Base-by-base conservation (phyloP, 2,113 vertebrate species). In the Pygoscelis adeliae region DNA sequence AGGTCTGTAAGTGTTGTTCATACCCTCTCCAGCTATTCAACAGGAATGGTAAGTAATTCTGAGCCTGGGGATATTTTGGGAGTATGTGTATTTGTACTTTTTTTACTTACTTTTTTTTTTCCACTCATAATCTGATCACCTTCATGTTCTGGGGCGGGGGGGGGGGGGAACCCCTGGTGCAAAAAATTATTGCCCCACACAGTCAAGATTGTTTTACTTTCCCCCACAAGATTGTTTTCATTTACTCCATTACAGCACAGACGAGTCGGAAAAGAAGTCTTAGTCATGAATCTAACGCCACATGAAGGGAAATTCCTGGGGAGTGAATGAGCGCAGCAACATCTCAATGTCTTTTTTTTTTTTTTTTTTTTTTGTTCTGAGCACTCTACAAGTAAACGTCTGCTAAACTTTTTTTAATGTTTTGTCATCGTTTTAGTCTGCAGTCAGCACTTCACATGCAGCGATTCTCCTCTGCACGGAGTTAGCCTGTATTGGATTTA, bases 241-340 rank as follows among this genome's bases (percentile, higher is more conserved):
- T 89, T 97, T 81, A 84, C 72, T 89, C 72, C 86, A 73, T 93
- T 89, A 93, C 83, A 74, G 10, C 47, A 47, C 52, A 81, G 67
- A 92, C 1, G 4, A 86, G 23, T 84, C 62, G 15, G 88, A 90
- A 97, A 90, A 97, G 55, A 90, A 38, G 8, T 78, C 69, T 89
- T 84, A 89, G 59, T 96, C 95, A 95, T 84, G 16, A 58, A 86
- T 61, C 19, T 81, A 52, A 44, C 2, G 5, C 52, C 1, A 6
- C 65, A 50, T 40, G 47, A 92, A 80, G 76, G 88, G 92, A 94
- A 96, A 95, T 95, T 95, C 94, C 83, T 66, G 56, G 38, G 46
- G 29, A 86, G 47, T 95, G 88, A 95, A 90, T 58, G 78, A 95
- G 42, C 5, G 5, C 61, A 71, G 81, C 50, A 81, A 36, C 40